A percentile compares a stretch with the other conserved stretches of the same genome.
phyloP scores from a whole-genome alignment of 2,888 invertebrate genomes.

The Trisateles emortualis region DNA sequence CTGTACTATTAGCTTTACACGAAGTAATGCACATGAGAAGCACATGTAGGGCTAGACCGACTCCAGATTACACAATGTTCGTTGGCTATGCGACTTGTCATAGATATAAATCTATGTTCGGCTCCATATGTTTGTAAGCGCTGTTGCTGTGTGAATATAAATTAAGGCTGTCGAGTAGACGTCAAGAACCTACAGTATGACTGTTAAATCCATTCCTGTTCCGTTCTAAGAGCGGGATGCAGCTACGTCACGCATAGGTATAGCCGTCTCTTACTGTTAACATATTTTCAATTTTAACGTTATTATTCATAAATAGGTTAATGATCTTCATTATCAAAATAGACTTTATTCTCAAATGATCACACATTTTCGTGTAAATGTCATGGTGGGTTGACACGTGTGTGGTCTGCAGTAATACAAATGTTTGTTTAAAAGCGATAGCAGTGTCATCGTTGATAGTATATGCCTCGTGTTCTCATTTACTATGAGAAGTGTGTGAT shows the following conservation, averaged over 20 bases:
- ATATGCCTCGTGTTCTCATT: conserved; percentile 50
- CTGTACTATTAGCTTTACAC: neutral
- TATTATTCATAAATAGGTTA: conserved; percentile 29
- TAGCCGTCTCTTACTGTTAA: conserved; percentile 24
- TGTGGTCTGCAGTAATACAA: conserved; percentile 30
- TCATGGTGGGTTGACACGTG: conserved; percentile 25
- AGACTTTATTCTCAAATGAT: conserved; percentile 25
- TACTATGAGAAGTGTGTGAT: conserved; percentile 46
- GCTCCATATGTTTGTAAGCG: conserved; percentile 60
- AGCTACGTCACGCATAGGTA: conserved; percentile 27
- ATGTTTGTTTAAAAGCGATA: conserved; percentile 54
- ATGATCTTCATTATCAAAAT: conserved; percentile 30
- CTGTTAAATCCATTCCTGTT: conserved; percentile 47
- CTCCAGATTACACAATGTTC: conserved; percentile 26
- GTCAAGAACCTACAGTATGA: conserved; percentile 48
- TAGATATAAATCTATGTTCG: conserved; percentile 66
- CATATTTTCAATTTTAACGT: conserved; percentile 26
- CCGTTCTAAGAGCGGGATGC: conserved; percentile 39
- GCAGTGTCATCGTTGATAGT: conserved; percentile 38
- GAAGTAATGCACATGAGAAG: conserved; percentile 6
- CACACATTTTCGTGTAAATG: conserved; percentile 31
- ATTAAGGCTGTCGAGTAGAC: conserved; percentile 62
- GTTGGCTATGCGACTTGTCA: conserved; percentile 58
- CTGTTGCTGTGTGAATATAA: conserved; percentile 68
- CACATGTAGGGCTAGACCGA: conserved; percentile 25